Percentiles rank a stretch among this genome's conserved stretches.
These are phyloP conservation scores for Psilanteris sp. DNA, from an alignment of 1,140 invertebrate species.

Conservation along the genomic window DNA sequence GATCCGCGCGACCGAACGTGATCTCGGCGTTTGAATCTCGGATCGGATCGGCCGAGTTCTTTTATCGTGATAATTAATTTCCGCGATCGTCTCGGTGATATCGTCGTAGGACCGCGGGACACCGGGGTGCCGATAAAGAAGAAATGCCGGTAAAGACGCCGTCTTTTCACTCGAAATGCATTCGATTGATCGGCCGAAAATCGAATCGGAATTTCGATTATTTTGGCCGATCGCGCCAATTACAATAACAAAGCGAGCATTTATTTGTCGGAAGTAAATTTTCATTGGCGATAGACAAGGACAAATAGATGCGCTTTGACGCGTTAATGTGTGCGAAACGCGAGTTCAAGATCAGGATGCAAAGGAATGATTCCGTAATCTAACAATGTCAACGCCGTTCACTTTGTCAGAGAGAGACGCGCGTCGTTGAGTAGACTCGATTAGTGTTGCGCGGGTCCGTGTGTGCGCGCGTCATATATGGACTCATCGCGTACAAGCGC, in stretches of 20 bases:
- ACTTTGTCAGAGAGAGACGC: constrained; percentile 53
- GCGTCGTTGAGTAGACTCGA: constrained; percentile 55
- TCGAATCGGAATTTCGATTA: too few species aligned
- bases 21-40: too few species aligned
- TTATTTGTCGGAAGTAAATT: constrained; percentile 3
- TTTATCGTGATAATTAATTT: too few species aligned
- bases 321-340: constrained; percentile 56
- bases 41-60: too few species aligned
- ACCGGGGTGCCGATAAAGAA: too few species aligned
- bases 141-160: too few species aligned
- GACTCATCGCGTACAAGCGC: constrained; percentile 37
- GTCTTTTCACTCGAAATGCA: too few species aligned
- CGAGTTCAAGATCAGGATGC: constrained; percentile 66
- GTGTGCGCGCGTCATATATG: constrained; percentile 35
- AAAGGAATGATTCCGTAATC: constrained; percentile 65
- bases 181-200: too few species aligned
- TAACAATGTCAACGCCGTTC: constrained; percentile 66
- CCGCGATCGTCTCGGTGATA: too few species aligned
- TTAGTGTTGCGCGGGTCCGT: constrained; percentile 50
- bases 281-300: constrained; percentile 24
- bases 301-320: constrained; percentile 22
- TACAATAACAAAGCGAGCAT: constrained; percentile 1
- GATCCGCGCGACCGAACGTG: too few species aligned
- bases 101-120: too few species aligned
- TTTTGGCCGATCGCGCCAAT: background rate